Conservation (phyloP, 1,140 invertebrate genomes). For the Colletes latitarsis region DNA sequence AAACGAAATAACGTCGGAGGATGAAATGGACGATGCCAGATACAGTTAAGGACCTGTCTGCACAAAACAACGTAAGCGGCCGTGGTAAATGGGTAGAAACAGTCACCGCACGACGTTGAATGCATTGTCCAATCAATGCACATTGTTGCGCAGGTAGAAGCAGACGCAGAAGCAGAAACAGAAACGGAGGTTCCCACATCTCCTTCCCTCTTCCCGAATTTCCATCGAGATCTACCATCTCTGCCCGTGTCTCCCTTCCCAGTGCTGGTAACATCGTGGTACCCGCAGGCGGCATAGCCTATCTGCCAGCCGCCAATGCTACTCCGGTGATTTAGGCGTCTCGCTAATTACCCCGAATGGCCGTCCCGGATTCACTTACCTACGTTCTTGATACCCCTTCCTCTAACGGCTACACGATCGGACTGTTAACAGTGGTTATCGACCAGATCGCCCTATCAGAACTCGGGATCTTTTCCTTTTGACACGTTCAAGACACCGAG, state of each 20-base stretch:
- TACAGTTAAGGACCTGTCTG: background rate
- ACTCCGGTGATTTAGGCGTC: slow-evolving; percentile 73
- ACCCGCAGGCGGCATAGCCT: slow-evolving; percentile 70
- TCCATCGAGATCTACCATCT: slow-evolving; percentile 17
- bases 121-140: slow-evolving; percentile 73
- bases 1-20: slow-evolving; percentile 36
- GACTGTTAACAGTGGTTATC: background rate
- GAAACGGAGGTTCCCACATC: slow-evolving; percentile 43
- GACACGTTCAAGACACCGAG: background rate
- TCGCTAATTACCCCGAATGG: slow-evolving; percentile 75
- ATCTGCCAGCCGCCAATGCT: slow-evolving; percentile 70
- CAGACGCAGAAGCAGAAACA: slow-evolving; percentile 38
- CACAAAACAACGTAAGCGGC: slow-evolving; percentile 18
- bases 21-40: background rate
- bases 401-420: slow-evolving; percentile 11
- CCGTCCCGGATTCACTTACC: slow-evolving; percentile 71
- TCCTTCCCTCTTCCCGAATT: slow-evolving; percentile 13
- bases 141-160: slow-evolving; percentile 66
- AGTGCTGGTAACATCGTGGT: slow-evolving; percentile 62
- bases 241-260: background rate
- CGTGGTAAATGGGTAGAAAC: slow-evolving; percentile 56
- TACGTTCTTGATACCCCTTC: slow-evolving; percentile 43
- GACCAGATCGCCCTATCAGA: background rate
- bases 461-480: slow-evolving; percentile 15
- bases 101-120: slow-evolving; percentile 51